Evolutionary conservation across 2,888 invertebrate species (phyloP), one percentile per base, ranked within the genome.

Genomic region (Meloe dianella): DNA sequence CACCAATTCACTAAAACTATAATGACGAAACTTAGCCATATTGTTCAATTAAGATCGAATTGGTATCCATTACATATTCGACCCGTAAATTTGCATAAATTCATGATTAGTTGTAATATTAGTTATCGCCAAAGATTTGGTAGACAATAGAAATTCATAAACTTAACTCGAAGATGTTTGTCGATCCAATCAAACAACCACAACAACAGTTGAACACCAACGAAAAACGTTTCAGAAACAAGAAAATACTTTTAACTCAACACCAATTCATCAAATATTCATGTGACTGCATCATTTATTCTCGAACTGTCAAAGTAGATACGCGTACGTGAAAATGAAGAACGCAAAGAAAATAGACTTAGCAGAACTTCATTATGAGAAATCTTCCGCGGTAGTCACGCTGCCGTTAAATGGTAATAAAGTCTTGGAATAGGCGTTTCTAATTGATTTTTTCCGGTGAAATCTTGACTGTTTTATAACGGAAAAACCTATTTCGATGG

Each of bases 191-290:
- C 9, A 47, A 5, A 41, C 22, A 22, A 51, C 24, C 4, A 54
- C 22, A 24, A 4, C 4, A 54, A 54, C 54, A 17, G n/a, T n/a
- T n/a, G n/a, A n/a, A 54, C 24, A 12, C 56, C 20, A 60, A 57
- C 30, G 54, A 56, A 67, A 57, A 64, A 57, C 41, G 57, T 51
- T 0, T 38, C 20, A 57, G 38, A 65, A 65, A 68, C 68, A 68
- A 63, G 68, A 63, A 68, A 68, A 68, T 38, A 68, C 68, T 68
- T 63, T 68, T 61, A 68, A 65, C 59, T 57, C 57, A 68, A 68
- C 65, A 65, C 68, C 63, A 68, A 68, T 68, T 68, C 68, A 65
- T 68, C 68, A 68, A 68, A 68, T 65, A 63, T 65, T 65, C 63
- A 68, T 65, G 68, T 65, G 68, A 63, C 63, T 65, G 38, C 65